Base-by-base conservation (phyloP, 2,797 vertebrate species). In the Balearica regulorum region DNA sequence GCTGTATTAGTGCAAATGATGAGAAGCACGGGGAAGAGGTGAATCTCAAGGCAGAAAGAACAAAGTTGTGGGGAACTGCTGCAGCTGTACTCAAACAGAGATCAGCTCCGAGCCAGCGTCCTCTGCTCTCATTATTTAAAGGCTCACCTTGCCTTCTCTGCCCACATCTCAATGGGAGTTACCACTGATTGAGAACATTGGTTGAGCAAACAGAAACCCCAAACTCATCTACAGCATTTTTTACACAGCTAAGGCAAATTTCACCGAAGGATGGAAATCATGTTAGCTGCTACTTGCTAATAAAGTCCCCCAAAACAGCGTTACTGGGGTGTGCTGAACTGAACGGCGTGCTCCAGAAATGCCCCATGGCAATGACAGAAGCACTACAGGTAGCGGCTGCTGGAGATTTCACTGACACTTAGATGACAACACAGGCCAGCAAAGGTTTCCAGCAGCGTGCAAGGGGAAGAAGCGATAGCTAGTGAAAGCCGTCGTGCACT, bases 1-100 rank as follows among this genome's bases (percentile, higher is more conserved):
- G 65, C 49, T 81, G 62, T 84, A 94, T 94, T 83, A 94, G 65
- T 83, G 75, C 76, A 97, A 89, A 93, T 54, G 51, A 90, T 83
- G 83, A 94, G 69, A 90, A 93, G 87, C 69, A 77, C 5, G 5
- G 62, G 83, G 91, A 83, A 83, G 90, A 91, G 93, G 90, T 87
- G 72, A 87, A 44, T 88, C 86, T 86, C 49, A 82, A 65, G 35
- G 84, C 82, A 89, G 33, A 87, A 37, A 82, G 90, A 97, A 95
- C 69, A 92, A 83, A 92, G 61, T 55, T 2, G 6, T 4, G 35
- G 81, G 58, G 84, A 92, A 80, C 35, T 86, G 68, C 78, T 93
- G 95, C 84, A 87, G 66, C 85, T 48, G 19, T 55, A 72, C 73
- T 91, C 89, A 41, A 46, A 33, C 69, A 84, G 83, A 87, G 37